A percentile compares a stretch with the other conserved stretches of the same genome.
Conservation (phyloP, 2,797 vertebrate species). For the Sebastes vulpes region DNA sequence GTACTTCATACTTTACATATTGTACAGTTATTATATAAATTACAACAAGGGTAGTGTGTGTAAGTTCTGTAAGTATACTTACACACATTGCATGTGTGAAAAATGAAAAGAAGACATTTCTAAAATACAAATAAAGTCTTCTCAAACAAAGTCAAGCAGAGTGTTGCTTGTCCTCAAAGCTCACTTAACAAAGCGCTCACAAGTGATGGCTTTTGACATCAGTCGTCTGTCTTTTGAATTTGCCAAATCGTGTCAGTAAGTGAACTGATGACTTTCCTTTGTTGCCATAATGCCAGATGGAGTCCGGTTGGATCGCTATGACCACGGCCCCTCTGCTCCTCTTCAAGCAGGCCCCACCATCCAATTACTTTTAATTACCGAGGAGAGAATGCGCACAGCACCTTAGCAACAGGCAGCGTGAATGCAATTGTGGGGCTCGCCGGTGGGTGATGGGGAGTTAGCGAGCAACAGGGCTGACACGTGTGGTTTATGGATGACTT, state of each 20-base stretch:
- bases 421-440: conserved; percentile 45
- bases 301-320: conserved; percentile 63
- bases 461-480: conserved; percentile 65
- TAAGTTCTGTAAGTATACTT: not conserved
- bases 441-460: conserved; percentile 52
- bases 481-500: conserved; percentile 81
- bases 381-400: conserved; percentile 33
- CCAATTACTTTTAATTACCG: conserved; percentile 82
- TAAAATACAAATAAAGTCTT: not conserved
- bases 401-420: conserved; percentile 60
- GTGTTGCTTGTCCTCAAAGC: not conserved
- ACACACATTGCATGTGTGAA: not conserved
- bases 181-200: not conserved
- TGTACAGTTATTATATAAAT: not conserved
- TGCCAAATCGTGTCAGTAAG: conserved; percentile 7
- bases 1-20: not conserved
- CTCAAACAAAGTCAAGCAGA: not conserved
- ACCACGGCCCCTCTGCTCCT: conserved; percentile 44
- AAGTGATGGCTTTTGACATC: not conserved
- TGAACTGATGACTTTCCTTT: conserved; percentile 1
- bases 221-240: not conserved
- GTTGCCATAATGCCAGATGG: conserved; percentile 58
- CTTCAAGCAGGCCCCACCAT: conserved; percentile 66
- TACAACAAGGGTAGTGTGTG: not conserved
- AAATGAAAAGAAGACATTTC: not conserved